Evolutionary conservation across 2,113 vertebrate species (phyloP), one percentile per base, ranked within the genome.

Genomic region (Centropus bengalensis): DNA sequence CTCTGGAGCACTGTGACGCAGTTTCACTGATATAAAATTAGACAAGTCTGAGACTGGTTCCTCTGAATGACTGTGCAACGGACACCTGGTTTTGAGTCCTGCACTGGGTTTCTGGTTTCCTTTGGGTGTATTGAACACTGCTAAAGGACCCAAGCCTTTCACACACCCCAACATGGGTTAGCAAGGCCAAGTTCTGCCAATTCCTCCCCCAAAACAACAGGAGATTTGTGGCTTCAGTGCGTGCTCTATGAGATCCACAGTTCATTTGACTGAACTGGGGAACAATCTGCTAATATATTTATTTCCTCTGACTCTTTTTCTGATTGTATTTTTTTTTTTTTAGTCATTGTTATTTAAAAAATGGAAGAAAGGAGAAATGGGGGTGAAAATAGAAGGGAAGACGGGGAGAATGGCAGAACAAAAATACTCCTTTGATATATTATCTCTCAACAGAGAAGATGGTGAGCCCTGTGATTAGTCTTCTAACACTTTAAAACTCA

Each of bases 21-120:
- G 77, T 94, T 90, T 95, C 82, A 75, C 82, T 70, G 68, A 38
- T 80, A 91, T 28, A 96, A 91, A 97, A 94, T 96, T 96, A 96
- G 89, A 94, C 52, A 10, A 52, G 79, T 33, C 79, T 91, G 79
- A 59, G 84, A 36, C 70, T 66, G 73, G n/a, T 26, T 93, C 15
- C 20, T 71, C 62, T 89, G 62, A 64, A 38, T 38, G 20, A 18
- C 3, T 85, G 24, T 17, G 4, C 32, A 40, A 82, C 30, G 44
- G 89, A 58, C 10, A 22, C 30, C 18, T 71, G 47, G 15, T 30
- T 87, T 75, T 76, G 67, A 70, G 45, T 56, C 16, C 40, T 44
- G 62, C 9, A 5, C 14, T 67, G 54, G n/a, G 15, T 85, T 38
- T 18, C 22, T 64, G 45, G 7, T 30, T 92, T 87, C 28, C 32